Evolutionary conservation across 2,888 invertebrate species (phyloP), one percentile per base, ranked within the genome.

Genomic region (Autographa pulchrina): DNA sequence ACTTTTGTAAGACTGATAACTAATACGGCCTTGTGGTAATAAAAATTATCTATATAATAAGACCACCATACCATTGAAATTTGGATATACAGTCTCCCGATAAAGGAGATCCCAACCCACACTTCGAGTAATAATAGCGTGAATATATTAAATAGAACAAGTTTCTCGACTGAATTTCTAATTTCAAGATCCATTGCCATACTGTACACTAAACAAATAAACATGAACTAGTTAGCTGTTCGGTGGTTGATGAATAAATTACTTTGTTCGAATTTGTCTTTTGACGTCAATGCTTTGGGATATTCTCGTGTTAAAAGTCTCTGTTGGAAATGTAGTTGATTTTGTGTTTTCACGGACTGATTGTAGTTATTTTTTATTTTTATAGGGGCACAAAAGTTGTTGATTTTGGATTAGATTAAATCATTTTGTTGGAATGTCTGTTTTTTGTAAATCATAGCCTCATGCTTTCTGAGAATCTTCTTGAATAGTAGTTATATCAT

Each of bases 241-340:
- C 52, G 62, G 61, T 62, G 54, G 67, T 18, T 25, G 25, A 48
- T 18, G 48, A 61, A 60, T 35, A 52, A 31, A 65, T 38, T 41
- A 58, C 61, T 63, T 64, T 16, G 14, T 41, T 52, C 14, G 18
- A 59, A 60, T 58, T 18, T 25, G 41, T 25, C 6, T 48, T 32
- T 32, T 8, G 16, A 13, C 31, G 20, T 56, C 54, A 56, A 6
- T 7, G 0, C 1, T 25, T 56, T 3, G 18, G 13, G 58, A 75
- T 66, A 25, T n/a, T 56, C 56, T 64, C 63, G 56, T 25, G 25
- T 56, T 56, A 20, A 6, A 54, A 54, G n/a, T 20, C 11, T 38
- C 20, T 56, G 56, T 56, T 20, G 11, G 56, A 56, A 14, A 5
- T 9, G 4, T 56, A 48, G 48, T 43, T 43, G 14, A 43, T 43